Conservation (phyloP, 2,113 vertebrate species). For the Macquaria ambigua region DNA sequence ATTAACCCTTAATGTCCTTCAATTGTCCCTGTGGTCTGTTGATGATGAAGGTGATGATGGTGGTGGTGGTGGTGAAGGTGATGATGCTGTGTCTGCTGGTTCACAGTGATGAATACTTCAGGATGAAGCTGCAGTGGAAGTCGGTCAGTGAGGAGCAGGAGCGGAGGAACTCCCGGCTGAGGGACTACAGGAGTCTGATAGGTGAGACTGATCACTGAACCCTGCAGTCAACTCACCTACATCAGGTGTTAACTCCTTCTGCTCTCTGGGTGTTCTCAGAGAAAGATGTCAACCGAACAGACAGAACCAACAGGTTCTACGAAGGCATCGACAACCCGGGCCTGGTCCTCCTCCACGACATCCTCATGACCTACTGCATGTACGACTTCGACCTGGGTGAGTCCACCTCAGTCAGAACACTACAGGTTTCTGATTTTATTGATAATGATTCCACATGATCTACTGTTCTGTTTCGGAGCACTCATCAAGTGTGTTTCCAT, state of each 20-base stretch:
- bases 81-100: not conserved
- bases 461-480: no score
- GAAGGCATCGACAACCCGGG: constrained; percentile 96
- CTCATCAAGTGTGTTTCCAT: no score
- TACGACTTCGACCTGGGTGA: constrained; percentile 98
- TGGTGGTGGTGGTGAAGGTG: no score
- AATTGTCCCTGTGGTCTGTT: no score
- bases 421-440: no score
- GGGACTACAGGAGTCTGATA: constrained; percentile 96
- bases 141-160: constrained; percentile 97
- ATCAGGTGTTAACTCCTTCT: not conserved
- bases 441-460: no score
- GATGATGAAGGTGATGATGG: no score
- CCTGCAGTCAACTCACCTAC: no score
- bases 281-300: constrained; percentile 98
- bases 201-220: constrained; percentile 79
- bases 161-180: constrained; percentile 93
- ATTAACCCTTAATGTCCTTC: no score
- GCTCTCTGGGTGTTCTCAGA: constrained; percentile 77
- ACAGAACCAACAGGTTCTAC: constrained; percentile 96
- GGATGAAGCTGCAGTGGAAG: constrained; percentile 99
- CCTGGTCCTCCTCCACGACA: constrained; percentile 95
- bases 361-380: constrained; percentile 99
- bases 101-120: constrained; percentile 95
- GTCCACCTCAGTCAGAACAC: not conserved